Conservation (phyloP, 2,888 invertebrate species). For the Coremacera marginata region DNA sequence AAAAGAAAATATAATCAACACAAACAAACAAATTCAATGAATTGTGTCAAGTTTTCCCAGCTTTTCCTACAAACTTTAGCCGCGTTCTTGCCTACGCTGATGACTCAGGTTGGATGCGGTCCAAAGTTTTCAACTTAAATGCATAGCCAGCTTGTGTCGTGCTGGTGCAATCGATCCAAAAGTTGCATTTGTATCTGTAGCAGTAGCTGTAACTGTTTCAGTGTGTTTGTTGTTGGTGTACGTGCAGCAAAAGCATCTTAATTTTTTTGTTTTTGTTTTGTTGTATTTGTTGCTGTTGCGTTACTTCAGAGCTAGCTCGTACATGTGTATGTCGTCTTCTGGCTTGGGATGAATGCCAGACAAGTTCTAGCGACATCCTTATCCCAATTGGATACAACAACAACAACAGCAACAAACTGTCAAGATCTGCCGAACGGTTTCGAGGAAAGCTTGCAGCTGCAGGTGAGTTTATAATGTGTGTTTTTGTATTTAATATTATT, state of each 20-base stretch:
- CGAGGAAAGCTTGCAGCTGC: constrained; percentile 62
- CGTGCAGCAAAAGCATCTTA: not conserved
- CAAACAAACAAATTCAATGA: constrained; percentile 19
- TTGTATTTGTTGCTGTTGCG: not conserved
- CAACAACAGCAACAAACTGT: constrained; percentile 50
- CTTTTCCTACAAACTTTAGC: constrained; percentile 13
- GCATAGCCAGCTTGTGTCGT: not conserved
- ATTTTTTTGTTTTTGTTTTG: not conserved
- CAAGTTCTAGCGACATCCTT: constrained; percentile 64
- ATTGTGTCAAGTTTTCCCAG: constrained; percentile 14
- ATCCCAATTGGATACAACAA: constrained; percentile 66
- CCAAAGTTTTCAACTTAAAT: constrained; percentile 18
- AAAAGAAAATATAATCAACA: not conserved
- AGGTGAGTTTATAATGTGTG: constrained; percentile 44
- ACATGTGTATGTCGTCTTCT: constrained; percentile 9
- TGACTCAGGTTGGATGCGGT: constrained; percentile 24
- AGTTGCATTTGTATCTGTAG: not conserved
- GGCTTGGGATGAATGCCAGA: constrained; percentile 65
- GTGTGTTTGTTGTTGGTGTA: not conserved
- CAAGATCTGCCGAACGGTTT: constrained; percentile 54
- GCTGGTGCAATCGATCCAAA: constrained; percentile 20
- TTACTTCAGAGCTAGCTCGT: not conserved
- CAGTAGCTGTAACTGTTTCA: not conserved
- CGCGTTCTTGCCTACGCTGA: constrained; percentile 9
- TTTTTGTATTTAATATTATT: not conserved